Percentiles rank a stretch among this genome's conserved stretches.
phyloP scores from a whole-genome alignment of 2,797 vertebrate species.

The Denticeps clupeoides region DNA sequence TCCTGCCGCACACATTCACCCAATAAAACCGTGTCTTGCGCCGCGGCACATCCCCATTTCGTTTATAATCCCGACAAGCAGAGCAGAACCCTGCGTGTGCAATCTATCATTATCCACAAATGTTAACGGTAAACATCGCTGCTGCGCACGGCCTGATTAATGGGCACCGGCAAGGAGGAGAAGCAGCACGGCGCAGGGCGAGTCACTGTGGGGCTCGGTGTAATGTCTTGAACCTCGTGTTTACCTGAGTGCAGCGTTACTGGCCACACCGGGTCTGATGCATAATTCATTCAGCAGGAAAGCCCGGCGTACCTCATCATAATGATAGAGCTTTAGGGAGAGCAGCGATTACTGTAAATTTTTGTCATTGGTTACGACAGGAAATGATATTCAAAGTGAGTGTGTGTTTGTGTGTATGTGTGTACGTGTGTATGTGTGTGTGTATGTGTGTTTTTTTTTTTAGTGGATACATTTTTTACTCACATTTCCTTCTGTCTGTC shows the following conservation, averaged over 20 bases:
- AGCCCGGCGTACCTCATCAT: conserved; percentile 32
- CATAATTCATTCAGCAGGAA: conserved; percentile 38
- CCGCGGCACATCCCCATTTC: no score
- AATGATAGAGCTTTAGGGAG: conserved; percentile 21
- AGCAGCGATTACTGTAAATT: conserved; percentile 21
- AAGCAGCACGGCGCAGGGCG: conserved; percentile 6
- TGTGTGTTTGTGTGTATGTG: neutral
- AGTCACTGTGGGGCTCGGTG: conserved; percentile 14
- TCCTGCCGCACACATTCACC: no score
- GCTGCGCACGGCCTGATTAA: no score
- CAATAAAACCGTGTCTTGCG: no score
- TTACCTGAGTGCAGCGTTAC: conserved; percentile 20
- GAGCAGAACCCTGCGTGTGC: no score
- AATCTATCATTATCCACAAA: no score
- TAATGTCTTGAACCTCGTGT: conserved; percentile 11
- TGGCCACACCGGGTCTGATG: conserved; percentile 24
- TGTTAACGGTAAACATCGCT: no score
- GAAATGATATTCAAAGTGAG: conserved; percentile 5
- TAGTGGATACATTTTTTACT: no score
- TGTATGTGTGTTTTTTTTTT: neutral
- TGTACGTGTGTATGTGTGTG: neutral
- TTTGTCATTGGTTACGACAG: neutral
- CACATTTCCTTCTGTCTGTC: no score
- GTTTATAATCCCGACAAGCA: no score
- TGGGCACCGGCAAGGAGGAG: conserved; percentile 8